A percentile compares a stretch with the other conserved stretches of the same genome.
phyloP scores from a whole-genome alignment of 1,140 invertebrate species.

The Propsilocerus akamusi region DNA sequence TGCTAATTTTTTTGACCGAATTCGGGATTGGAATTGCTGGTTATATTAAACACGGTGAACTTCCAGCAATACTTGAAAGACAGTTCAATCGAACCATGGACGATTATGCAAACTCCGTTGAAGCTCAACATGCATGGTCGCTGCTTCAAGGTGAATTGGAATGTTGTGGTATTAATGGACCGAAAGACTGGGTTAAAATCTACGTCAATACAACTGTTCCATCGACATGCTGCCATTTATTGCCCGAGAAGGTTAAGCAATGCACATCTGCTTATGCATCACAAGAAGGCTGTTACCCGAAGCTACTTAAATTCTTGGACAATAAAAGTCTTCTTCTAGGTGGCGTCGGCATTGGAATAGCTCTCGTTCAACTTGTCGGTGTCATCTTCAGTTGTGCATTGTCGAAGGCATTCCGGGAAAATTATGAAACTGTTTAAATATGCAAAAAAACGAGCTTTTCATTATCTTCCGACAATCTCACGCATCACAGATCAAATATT shows the following conservation, averaged over 20 bases:
- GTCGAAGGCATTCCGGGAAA: conserved; percentile 70
- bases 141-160: conserved; percentile 60
- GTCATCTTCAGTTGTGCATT: conserved; percentile 78
- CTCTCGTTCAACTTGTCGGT: conserved; percentile 66
- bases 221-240: conserved; percentile 43
- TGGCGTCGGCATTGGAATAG: conserved; percentile 57
- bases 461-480: no score
- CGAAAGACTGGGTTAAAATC: conserved; percentile 42
- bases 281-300: conserved; percentile 40
- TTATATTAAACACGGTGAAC: conserved; percentile 54
- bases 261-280: conserved; percentile 31
- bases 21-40: conserved; percentile 68
- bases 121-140: conserved; percentile 48
- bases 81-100: conserved; percentile 47
- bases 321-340: conserved; percentile 51
- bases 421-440: conserved; percentile 75
- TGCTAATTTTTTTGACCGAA: conserved; percentile 69
- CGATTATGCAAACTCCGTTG: conserved; percentile 37
- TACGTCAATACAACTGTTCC: conserved; percentile 37
- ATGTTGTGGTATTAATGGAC: conserved; percentile 58
- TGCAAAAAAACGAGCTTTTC: no score
- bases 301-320: conserved; percentile 39
- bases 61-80: conserved; percentile 40
- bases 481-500: no score
- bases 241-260: conserved; percentile 21